A percentile compares a stretch with the other conserved stretches of the same genome.
Conservation (phyloP, 2,113 vertebrate genomes). For the Todiramphus chloris region DNA sequence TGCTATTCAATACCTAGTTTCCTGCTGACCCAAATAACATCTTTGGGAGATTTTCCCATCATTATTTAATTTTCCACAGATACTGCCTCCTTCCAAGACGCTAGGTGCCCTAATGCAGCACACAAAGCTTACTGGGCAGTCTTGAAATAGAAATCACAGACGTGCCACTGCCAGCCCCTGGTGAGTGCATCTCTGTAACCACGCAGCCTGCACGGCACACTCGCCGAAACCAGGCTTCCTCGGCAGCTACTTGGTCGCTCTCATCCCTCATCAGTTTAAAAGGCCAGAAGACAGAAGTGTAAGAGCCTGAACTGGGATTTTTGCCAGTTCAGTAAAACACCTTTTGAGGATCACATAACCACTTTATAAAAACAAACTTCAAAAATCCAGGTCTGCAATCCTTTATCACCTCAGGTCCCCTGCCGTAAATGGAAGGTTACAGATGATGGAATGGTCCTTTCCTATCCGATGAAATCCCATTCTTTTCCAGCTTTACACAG, state of each 20-base stretch:
- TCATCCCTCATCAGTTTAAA: not conserved
- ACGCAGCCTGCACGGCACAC: not conserved
- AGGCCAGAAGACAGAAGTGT: not conserved
- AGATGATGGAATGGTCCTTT: not conserved
- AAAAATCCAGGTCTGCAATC: not conserved
- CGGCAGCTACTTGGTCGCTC: not conserved
- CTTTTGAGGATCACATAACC: not conserved
- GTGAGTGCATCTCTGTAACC: not conserved
- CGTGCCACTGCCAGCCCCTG: not conserved
- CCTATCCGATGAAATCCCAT: not conserved
- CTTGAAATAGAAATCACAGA: not conserved
- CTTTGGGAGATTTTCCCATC: not conserved
- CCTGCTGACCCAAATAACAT: not conserved
- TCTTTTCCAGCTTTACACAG: not conserved
- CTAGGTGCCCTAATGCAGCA: not conserved
- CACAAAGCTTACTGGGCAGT: not conserved
- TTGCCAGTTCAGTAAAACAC: not conserved
- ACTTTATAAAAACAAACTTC: not conserved
- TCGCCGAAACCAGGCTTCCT: not conserved
- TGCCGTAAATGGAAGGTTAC: not conserved
- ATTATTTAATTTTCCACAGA: not conserved
- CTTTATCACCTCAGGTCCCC: not conserved
- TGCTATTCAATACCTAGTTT: not conserved
- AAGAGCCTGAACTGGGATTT: not conserved
- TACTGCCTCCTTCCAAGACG: not conserved